Percentiles rank a stretch among this genome's conserved stretches.
These are phyloP conservation scores for Camponotus fellah DNA, from an alignment of 2,888 invertebrate species.

Conservation along the genomic window DNA sequence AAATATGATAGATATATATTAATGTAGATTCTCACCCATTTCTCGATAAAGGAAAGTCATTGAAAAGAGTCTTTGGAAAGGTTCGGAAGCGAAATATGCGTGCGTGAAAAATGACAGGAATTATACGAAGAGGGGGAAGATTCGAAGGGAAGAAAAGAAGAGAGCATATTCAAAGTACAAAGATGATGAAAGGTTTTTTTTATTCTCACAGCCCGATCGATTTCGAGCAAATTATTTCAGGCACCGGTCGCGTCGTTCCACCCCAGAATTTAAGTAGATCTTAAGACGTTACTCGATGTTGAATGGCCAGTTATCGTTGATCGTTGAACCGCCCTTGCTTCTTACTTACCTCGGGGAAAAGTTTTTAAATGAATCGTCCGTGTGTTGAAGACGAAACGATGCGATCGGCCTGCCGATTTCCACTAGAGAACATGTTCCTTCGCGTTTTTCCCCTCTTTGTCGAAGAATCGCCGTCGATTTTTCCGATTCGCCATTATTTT, in stretches of 20 bases:
- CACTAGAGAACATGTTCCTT: not conserved
- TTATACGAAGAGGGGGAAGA: conserved; percentile 8
- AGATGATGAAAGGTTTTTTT: conserved; percentile 14
- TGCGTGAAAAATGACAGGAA: conserved; percentile 25
- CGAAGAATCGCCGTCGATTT: conserved; percentile 29
- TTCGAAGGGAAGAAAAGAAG: not conserved
- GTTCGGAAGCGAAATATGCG: conserved; percentile 2
- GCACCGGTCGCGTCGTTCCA: conserved; percentile 44
- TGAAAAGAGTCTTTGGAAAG: not conserved
- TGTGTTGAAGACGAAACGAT: conserved; percentile 40
- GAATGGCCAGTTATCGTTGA: conserved; percentile 54
- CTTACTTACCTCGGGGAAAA: conserved; percentile 48
- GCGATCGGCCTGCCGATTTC: conserved; percentile 29
- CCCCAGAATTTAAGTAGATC: conserved; percentile 50
- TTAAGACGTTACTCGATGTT: conserved; percentile 55
- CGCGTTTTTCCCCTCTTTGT: conserved; percentile 9
- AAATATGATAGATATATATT: not conserved
- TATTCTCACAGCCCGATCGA: conserved; percentile 34
- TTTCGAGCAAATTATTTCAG: conserved; percentile 28
- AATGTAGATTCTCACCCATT: not conserved
- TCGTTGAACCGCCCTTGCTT: conserved; percentile 55
- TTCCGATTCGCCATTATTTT: conserved; percentile 14
- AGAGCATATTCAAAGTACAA: conserved; percentile 30
- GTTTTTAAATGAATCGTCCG: conserved; percentile 56
- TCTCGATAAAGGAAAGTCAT: not conserved